Evolutionary conservation across 2,797 vertebrate species (phyloP).

Genomic region (Siniperca obscura): DNA sequence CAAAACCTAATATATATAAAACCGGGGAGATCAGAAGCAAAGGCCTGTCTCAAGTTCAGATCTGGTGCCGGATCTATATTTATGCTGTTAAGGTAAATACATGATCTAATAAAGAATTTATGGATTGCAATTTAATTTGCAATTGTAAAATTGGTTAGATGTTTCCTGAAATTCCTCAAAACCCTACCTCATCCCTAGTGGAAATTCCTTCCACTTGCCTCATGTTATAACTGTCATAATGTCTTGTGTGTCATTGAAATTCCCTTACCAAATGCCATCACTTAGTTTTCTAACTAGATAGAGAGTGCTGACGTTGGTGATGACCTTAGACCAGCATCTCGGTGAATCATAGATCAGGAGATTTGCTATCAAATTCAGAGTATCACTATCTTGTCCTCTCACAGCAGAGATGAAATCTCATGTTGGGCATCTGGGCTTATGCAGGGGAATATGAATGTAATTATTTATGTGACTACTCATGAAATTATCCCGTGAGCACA

Average conservation of each 20-base stretch:
- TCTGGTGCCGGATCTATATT: not conserved
- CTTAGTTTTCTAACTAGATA: not conserved
- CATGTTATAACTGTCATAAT: not conserved
- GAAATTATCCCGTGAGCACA: not conserved
- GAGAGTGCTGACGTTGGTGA: not conserved
- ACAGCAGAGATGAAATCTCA: not conserved
- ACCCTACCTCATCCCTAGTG: not conserved
- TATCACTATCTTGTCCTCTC: not conserved
- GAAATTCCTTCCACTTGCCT: not conserved
- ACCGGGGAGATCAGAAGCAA: no score
- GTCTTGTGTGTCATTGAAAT: not conserved
- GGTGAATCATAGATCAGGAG: slow-evolving; percentile 28
- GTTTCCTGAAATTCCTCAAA: not conserved
- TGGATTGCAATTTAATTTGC: not conserved
- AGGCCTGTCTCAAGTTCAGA: no score
- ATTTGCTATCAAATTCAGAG: not conserved
- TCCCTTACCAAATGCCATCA: not conserved
- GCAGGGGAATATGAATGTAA: slow-evolving; percentile 2
- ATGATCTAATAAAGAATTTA: not conserved
- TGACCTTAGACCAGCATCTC: slow-evolving; percentile 18
- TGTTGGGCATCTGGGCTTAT: not conserved
- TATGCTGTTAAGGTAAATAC: not conserved
- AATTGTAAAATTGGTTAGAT: not conserved
- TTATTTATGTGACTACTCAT: slow-evolving; percentile 15
- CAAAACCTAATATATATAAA: no score